Evolutionary conservation across 2,113 vertebrate species (phyloP).

Genomic region (Erpornis zantholeuca): DNA sequence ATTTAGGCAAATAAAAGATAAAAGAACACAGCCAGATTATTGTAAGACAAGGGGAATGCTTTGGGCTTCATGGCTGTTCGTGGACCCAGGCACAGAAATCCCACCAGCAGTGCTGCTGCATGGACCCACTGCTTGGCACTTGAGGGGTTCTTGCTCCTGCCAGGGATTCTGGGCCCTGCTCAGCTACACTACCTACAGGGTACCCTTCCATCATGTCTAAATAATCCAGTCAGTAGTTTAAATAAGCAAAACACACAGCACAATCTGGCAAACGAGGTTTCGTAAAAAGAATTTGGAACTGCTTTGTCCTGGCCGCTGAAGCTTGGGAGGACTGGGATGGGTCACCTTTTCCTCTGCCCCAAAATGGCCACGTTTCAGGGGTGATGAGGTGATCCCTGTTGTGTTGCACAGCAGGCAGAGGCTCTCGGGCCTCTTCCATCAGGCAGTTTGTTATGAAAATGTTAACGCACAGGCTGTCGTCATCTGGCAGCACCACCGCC

Average conservation of each 20-base stretch:
- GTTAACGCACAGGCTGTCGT: neutral
- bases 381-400: neutral
- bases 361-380: neutral
- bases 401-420: accelerated
- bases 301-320: neutral
- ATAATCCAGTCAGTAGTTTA: neutral
- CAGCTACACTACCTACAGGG: neutral
- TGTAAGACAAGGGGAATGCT: neutral
- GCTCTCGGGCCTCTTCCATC: neutral
- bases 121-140: neutral
- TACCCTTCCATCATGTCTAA: neutral
- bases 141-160: neutral
- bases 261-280: accelerated
- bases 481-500: neutral
- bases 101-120: accelerated
- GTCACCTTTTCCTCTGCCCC: neutral
- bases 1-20: neutral
- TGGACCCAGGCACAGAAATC: neutral
- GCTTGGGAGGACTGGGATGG: neutral
- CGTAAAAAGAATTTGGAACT: neutral
- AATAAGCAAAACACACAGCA: neutral
- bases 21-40: neutral
- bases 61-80: neutral
- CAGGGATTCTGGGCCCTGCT: neutral
- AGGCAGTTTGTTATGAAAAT: neutral